These are phyloP conservation scores for Poecilia velifera DNA, from an alignment of 2,797 vertebrate genomes.

Conservation along the genomic window DNA sequence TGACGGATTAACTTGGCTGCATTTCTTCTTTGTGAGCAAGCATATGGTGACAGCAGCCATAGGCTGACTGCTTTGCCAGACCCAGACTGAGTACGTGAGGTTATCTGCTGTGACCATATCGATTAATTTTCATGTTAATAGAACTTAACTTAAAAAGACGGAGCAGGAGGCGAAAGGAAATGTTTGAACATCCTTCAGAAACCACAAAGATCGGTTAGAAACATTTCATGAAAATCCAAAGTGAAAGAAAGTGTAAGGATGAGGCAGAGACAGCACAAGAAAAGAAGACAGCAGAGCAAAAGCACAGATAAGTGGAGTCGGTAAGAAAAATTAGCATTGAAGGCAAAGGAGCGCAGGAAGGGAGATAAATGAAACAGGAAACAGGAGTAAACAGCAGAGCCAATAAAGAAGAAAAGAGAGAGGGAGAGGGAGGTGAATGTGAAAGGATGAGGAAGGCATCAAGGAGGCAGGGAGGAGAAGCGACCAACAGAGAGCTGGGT, in stretches of 20 bases:
- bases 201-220: neutral
- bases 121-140: neutral
- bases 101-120: neutral
- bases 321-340: constrained; percentile 29
- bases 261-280: neutral
- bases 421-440: neutral
- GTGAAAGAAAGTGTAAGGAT: neutral
- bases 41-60: neutral
- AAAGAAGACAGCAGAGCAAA: neutral
- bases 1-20: neutral
- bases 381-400: neutral
- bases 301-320: neutral
- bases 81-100: too few relatives aligned
- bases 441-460: constrained; percentile 20
- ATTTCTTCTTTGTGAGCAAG: neutral
- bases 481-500: constrained; percentile 35
- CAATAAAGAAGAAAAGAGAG: neutral
- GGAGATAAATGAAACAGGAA: neutral
- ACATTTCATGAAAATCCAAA: neutral
- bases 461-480: constrained; percentile 30
- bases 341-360: neutral
- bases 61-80: neutral
- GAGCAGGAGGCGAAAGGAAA: neutral
- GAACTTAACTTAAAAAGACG: neutral
- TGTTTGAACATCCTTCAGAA: neutral